phyloP scores from a whole-genome alignment of 2,888 invertebrate species.

The Melikaiella ostensackeni region DNA sequence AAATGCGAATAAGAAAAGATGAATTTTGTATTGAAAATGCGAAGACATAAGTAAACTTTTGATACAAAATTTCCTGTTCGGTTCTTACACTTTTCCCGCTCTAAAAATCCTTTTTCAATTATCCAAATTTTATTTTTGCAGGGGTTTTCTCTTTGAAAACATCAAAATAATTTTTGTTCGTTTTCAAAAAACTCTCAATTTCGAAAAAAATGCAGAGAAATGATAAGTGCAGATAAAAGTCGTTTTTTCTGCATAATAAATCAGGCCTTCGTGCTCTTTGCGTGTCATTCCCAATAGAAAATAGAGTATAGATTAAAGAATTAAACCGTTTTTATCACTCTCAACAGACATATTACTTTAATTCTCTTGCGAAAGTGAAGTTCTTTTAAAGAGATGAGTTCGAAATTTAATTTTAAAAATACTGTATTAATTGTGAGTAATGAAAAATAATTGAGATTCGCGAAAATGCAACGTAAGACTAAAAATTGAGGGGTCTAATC shows the following conservation, averaged over 20 bases:
- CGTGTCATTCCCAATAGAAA: conserved; percentile 14
- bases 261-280: neutral
- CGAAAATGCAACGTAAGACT: neutral
- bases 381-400: too few species aligned
- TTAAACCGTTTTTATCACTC: conserved; percentile 16
- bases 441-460: neutral
- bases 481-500: neutral
- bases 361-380: too few species aligned
- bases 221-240: neutral
- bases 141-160: accelerated
- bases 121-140: neutral
- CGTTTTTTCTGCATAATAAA: conserved; percentile 1
- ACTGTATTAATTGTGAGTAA: neutral
- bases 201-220: neutral
- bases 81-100: neutral
- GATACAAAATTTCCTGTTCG: neutral
- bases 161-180: too few species aligned
- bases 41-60: conserved; percentile 12
- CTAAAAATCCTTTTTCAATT: neutral
- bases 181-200: too few species aligned
- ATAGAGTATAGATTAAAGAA: conserved; percentile 20
- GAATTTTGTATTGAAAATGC: conserved; percentile 5
- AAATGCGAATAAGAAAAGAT: neutral
- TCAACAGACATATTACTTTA: neutral
- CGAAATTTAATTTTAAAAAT: too few species aligned